Base-by-base conservation (phyloP, 2,797 vertebrate species). In the Zenarchopterus dispar region DNA sequence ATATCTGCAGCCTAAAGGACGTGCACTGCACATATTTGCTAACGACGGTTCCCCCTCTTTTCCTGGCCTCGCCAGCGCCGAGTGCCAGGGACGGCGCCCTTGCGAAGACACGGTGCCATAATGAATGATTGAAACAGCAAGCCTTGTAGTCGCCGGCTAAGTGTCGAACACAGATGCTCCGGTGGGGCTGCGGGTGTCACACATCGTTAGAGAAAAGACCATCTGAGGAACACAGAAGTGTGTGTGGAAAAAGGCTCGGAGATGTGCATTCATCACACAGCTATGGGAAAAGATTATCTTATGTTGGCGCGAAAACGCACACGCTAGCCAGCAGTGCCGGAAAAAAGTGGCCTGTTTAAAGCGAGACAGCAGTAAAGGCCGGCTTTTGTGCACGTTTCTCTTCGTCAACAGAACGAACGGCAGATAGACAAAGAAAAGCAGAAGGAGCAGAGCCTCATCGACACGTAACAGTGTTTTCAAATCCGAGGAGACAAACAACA, bases 131-230 rank as follows among this genome's bases (percentile, higher is more conserved):
- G 39, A 82, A 62, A 43, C 17, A 11, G 43, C 11, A 9, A 62
- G 78, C 72, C 79, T 77, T 7, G 16, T 75, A 80, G 61, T 74
- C 15, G 60, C 73, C 58, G 75, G 71, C 71, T 77, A 75, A 86
- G 75, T 84, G 67, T 68, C 52, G 57, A 68, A 62, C 70, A 58
- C 72, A 61, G 62, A 57, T 51, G 78, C 61, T 67, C 22, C 36
- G 31, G 43, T 47, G 51, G 49, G 46, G 54, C 47, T 55, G 75
- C 44, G 79, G 55, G 73, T 72, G 75, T 82, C 66, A 62, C 33
- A 55, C 36, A 36, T 54, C 1, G 10, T 65, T 49, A 51, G 60
- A 64, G 60, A 56, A 56, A 52, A 69, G 68, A 70, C 50, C 56
- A 52, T 55, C 49, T 52, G 61, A 82, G 57, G 65, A 78, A 59